Evolutionary conservation across 2,888 invertebrate species (phyloP).

Genomic region (Athalia cordata): DNA sequence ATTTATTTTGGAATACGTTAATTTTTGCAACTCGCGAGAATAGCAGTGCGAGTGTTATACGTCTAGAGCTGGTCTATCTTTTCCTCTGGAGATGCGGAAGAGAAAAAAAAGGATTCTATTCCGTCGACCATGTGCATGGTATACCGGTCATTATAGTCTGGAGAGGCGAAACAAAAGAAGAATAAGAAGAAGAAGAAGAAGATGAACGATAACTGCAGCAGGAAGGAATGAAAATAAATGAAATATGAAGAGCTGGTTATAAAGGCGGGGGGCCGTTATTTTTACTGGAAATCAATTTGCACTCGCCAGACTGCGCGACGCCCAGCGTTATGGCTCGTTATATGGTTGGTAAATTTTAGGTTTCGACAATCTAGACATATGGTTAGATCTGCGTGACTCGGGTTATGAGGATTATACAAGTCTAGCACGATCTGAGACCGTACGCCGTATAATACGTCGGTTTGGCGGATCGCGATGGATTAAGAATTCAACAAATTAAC

Average conservation of each 20-base stretch:
- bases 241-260: constrained; percentile 5
- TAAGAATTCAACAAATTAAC: constrained; percentile 32
- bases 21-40: no score
- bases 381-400: neutral
- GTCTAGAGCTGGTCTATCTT: no score
- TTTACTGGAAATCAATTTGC: constrained; percentile 37
- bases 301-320: constrained; percentile 42
- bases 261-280: constrained; percentile 7
- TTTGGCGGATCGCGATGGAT: constrained; percentile 14
- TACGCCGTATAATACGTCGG: neutral
- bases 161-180: neutral
- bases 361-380: neutral
- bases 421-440: neutral
- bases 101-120: no score
- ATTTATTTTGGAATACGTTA: no score
- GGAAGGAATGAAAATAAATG: constrained; percentile 17
- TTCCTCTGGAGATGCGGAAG: no score
- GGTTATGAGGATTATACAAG: neutral
- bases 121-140: no score
- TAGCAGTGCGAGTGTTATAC: no score
- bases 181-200: constrained; percentile 1
- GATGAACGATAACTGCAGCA: neutral
- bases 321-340: constrained; percentile 17
- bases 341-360: constrained; percentile 34
- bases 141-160: neutral